Conservation (phyloP, 1,140 invertebrate species). For the Heliconius nattereri region DNA sequence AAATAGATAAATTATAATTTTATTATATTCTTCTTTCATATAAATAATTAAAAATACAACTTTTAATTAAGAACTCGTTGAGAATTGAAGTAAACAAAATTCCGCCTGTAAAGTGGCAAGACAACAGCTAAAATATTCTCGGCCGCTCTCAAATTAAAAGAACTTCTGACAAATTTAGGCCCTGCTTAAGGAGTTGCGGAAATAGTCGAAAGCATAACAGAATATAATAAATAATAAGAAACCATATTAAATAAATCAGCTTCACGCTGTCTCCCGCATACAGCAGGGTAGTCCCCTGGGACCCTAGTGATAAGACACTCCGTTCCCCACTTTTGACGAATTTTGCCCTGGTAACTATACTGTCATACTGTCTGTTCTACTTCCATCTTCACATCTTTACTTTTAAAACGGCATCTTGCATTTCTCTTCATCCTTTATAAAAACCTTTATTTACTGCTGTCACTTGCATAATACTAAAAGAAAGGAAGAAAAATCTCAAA, state of each 20-base stretch:
- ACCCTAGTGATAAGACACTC: no score
- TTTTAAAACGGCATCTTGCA: neutral
- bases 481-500: neutral
- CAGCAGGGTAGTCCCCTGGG: no score
- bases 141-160: neutral
- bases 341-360: no score
- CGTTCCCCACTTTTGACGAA: no score
- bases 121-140: neutral
- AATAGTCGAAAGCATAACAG: neutral
- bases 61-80: neutral
- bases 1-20: no score
- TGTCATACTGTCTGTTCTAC: no score
- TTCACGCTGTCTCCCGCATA: no score
- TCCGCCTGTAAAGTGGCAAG: neutral
- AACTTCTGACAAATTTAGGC: neutral
- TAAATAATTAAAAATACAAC: neutral
- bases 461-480: constrained; percentile 3
- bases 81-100: neutral
- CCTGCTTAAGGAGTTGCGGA: neutral
- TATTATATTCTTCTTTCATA: no score
- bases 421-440: neutral
- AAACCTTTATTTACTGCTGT: neutral
- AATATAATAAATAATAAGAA: neutral
- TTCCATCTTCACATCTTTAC: neutral
- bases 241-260: no score